These are phyloP conservation scores for Scomber scombrus DNA, from an alignment of 2,113 vertebrate species.

Conservation along the genomic window DNA sequence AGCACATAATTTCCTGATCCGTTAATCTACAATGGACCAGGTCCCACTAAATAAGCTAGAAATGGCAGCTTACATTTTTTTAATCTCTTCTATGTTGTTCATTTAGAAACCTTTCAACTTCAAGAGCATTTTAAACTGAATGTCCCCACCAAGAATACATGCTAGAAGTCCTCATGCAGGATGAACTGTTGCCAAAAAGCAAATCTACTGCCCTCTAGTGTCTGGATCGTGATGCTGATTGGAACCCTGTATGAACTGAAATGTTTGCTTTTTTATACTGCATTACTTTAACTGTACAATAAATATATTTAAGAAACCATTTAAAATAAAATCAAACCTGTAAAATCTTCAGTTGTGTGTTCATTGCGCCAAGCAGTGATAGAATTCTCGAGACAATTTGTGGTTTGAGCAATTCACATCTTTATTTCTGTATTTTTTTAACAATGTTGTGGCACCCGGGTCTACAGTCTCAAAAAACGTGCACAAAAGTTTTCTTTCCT, in stretches of 20 bases:
- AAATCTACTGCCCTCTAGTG: conserved; percentile 81
- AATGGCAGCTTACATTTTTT: conserved; percentile 72
- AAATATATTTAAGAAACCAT: conserved; percentile 82
- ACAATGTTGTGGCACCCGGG: conserved; percentile 87
- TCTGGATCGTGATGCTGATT: conserved; percentile 44
- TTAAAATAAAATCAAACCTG: conserved; percentile 73
- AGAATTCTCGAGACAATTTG: conserved; percentile 50
- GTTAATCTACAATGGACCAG: conserved; percentile 28
- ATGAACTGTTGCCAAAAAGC: conserved; percentile 79
- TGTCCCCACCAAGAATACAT: conserved; percentile 50
- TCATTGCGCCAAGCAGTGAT: not conserved
- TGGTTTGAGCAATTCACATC: conserved; percentile 87
- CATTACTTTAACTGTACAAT: conserved; percentile 80
- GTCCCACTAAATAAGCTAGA: conserved; percentile 73
- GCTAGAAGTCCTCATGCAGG: conserved; percentile 47
- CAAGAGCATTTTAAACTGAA: conserved; percentile 44
- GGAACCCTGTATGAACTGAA: conserved; percentile 55
- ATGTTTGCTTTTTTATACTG: conserved; percentile 78
- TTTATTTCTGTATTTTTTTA: conserved; percentile 85
- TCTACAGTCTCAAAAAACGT: conserved; percentile 88
- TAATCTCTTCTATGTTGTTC: conserved; percentile 37
- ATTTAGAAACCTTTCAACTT: conserved; percentile 53
- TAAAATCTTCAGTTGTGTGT: conserved; percentile 41
- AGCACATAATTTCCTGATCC: conserved; percentile 29
- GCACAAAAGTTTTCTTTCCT: conserved; percentile 84